Evolutionary conservation across 2,797 vertebrate genomes (phyloP).

Genomic region (Astyanax mexicanus): DNA sequence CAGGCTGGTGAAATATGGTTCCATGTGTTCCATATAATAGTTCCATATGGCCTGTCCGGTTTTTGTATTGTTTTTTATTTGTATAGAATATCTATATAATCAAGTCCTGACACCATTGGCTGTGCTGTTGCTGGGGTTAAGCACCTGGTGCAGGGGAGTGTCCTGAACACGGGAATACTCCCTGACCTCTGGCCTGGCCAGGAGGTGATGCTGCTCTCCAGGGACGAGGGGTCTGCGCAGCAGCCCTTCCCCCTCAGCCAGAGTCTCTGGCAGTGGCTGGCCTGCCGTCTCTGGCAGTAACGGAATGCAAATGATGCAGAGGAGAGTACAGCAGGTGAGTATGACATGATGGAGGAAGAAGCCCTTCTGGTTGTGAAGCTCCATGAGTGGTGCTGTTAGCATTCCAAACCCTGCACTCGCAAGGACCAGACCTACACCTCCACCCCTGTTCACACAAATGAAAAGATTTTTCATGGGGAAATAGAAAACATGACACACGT

Average conservation of each 20-base stretch:
- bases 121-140: conserved; percentile 80
- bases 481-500: background rate
- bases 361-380: conserved; percentile 97
- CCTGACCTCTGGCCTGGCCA: conserved; percentile 90
- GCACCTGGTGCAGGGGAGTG: conserved; percentile 73
- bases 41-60: conserved; percentile 32
- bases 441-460: conserved; percentile 76
- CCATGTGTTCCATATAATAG: no score
- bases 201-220: conserved; percentile 89
- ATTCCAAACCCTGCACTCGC: conserved; percentile 94
- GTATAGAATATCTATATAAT: conserved; percentile 53
- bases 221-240: conserved; percentile 90
- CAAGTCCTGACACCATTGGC: conserved; percentile 87
- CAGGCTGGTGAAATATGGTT: conserved; percentile 6
- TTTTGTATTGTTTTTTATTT: background rate
- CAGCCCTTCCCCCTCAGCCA: conserved; percentile 91
- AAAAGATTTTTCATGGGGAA: background rate
- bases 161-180: conserved; percentile 94
- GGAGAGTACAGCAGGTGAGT: conserved; percentile 95
- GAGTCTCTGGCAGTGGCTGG: conserved; percentile 92
- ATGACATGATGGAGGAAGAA: conserved; percentile 97
- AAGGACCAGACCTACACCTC: conserved; percentile 90
- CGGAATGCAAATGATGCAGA: conserved; percentile 97
- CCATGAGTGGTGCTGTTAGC: conserved; percentile 94
- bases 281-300: conserved; percentile 92